These are phyloP conservation scores for Tridacna gigas DNA, from an alignment of 2,888 invertebrate species.

Conservation along the genomic window DNA sequence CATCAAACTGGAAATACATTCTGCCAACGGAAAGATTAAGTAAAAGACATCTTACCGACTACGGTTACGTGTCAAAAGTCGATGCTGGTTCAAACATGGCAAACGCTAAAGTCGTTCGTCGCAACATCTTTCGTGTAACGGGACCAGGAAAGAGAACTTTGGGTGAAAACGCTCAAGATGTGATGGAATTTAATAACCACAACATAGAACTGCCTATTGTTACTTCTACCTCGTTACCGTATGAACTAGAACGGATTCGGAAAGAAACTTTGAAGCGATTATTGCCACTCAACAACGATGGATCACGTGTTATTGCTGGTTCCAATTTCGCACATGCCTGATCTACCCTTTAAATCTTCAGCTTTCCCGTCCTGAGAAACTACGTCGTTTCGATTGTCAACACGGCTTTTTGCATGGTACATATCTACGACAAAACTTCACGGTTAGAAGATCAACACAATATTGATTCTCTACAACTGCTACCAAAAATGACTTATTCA, in stretches of 20 bases:
- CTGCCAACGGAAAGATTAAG: not conserved
- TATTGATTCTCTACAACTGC: no score
- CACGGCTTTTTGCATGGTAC: no score
- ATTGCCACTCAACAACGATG: not conserved
- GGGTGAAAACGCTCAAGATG: no score
- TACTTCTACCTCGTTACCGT: no score
- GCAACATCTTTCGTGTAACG: not conserved
- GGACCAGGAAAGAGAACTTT: slow-evolving; percentile 6
- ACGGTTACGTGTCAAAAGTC: not conserved
- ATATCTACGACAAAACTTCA: no score
- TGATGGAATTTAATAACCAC: not conserved
- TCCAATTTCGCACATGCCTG: not conserved
- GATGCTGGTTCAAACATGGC: not conserved
- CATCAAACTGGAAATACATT: not conserved
- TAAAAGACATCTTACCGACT: not conserved
- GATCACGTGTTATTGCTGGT: not conserved
- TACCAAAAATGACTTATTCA: no score
- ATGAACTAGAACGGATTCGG: no score
- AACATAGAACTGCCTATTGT: not conserved
- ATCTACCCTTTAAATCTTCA: not conserved
- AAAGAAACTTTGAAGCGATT: no score
- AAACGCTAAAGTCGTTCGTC: no score
- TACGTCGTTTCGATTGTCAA: not conserved
- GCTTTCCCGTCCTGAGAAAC: not conserved
- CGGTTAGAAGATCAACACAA: no score